These are phyloP conservation scores for Drosophila pegasa DNA, from an alignment of 2,888 invertebrate species.

Conservation along the genomic window DNA sequence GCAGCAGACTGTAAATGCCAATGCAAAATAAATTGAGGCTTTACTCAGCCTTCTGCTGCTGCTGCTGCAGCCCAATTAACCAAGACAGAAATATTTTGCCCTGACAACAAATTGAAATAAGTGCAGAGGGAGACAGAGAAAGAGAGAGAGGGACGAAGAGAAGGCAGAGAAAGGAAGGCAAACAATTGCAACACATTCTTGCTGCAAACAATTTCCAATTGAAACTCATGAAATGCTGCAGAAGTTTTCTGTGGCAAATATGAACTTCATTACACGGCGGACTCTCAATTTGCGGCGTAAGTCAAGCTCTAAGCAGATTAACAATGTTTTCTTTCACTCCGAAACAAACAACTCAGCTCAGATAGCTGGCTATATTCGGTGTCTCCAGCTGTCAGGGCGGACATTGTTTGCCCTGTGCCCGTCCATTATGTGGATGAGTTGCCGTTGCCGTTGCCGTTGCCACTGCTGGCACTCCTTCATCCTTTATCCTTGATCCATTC, in stretches of 20 bases:
- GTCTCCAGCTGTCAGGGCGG: constrained; percentile 1
- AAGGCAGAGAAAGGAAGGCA: no score
- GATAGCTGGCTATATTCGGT: neutral
- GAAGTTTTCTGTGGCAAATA: neutral
- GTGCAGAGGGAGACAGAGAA: neutral
- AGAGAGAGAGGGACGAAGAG: neutral
- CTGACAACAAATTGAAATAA: constrained; percentile 40
- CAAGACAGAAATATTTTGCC: constrained; percentile 15
- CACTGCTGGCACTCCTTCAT: constrained; percentile 41
- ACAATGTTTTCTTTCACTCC: constrained; percentile 1
- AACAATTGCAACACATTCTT: constrained; percentile 14
- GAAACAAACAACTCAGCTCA: constrained; percentile 3
- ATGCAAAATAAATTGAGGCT: constrained; percentile 47
- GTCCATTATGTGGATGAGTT: constrained; percentile 26
- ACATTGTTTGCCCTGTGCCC: constrained; percentile 33
- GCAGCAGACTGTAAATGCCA: constrained; percentile 37
- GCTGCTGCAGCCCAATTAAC: constrained; percentile 25
- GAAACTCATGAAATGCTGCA: constrained; percentile 32
- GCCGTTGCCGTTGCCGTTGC: constrained; percentile 39
- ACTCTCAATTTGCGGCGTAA: neutral
- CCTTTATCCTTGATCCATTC: constrained; percentile 36
- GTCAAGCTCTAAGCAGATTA: constrained; percentile 2
- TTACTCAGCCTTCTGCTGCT: neutral
- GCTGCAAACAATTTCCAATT: constrained; percentile 13
- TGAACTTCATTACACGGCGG: neutral